phyloP scores from a whole-genome alignment of 2,113 vertebrate species.

The Brachirus orientalis region DNA sequence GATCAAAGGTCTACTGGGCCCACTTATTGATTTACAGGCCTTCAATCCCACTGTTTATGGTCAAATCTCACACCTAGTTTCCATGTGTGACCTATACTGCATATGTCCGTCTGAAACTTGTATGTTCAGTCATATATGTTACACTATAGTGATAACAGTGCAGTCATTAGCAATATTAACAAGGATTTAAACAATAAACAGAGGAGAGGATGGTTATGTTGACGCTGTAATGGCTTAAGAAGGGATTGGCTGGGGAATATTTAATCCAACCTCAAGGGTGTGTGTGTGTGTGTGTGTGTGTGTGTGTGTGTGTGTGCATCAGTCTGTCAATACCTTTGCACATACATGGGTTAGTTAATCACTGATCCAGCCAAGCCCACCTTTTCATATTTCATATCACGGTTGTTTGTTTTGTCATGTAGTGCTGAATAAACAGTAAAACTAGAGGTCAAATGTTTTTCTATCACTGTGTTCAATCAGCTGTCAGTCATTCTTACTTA shows the following conservation, averaged over 20 bases:
- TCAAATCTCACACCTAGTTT: background rate
- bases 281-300: background rate
- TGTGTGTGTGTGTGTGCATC: background rate
- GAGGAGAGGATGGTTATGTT: constrained; percentile 2
- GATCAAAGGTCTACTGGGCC: constrained; percentile 46
- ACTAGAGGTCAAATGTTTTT: no score
- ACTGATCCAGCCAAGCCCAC: constrained; percentile 9
- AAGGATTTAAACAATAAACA: constrained; percentile 1
- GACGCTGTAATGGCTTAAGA: constrained; percentile 9
- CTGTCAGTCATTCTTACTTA: no score
- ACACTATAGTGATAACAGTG: no score
- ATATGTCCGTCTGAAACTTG: no score
- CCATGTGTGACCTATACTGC: no score
- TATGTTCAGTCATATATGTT: no score
- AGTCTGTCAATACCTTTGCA: background rate
- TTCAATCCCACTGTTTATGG: background rate
- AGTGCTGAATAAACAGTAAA: no score
- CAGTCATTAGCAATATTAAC: background rate
- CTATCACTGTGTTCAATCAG: no score
- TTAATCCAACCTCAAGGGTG: constrained; percentile 45
- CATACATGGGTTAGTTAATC: constrained; percentile 15
- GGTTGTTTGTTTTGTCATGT: no score
- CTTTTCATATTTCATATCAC: background rate
- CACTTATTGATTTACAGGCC: constrained; percentile 56
- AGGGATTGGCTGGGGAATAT: constrained; percentile 56